These are phyloP conservation scores for Rhineura floridana DNA, from an alignment of 2,113 vertebrate genomes.

Conservation along the genomic window DNA sequence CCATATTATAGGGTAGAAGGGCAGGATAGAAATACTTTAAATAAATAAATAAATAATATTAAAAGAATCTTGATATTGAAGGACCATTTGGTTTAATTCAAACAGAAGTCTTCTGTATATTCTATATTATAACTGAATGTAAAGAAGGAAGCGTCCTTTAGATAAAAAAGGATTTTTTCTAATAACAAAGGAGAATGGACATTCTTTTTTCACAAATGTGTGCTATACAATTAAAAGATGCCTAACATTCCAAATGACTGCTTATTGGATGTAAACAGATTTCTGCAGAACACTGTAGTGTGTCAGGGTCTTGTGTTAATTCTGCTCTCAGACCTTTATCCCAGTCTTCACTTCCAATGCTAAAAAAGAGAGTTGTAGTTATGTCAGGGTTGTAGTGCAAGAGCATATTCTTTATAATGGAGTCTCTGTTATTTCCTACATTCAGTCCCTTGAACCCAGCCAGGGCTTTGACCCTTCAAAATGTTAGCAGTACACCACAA, in stretches of 20 bases:
- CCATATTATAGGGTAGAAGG: no score
- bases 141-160: slow-evolving; percentile 30
- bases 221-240: slow-evolving; percentile 57
- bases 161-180: slow-evolving; percentile 36
- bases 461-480: not conserved
- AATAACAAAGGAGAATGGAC: slow-evolving; percentile 21
- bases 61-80: slow-evolving; percentile 33
- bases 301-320: slow-evolving; percentile 60
- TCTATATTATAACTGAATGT: not conserved
- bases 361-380: slow-evolving; percentile 45
- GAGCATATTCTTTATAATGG: not conserved
- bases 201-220: slow-evolving; percentile 54
- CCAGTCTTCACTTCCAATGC: slow-evolving; percentile 58
- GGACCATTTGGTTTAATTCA: not conserved
- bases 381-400: not conserved
- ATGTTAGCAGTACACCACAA: slow-evolving; percentile 17
- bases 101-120: slow-evolving; percentile 33
- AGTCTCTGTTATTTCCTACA: not conserved
- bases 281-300: slow-evolving; percentile 44
- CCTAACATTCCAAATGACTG: slow-evolving; percentile 55
- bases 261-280: slow-evolving; percentile 49
- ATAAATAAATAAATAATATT: no score
- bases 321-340: slow-evolving; percentile 50
- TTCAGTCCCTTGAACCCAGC: not conserved
- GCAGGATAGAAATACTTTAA: no score